Conservation (phyloP, 2,888 invertebrate species). For the Aphodius granarius region DNA sequence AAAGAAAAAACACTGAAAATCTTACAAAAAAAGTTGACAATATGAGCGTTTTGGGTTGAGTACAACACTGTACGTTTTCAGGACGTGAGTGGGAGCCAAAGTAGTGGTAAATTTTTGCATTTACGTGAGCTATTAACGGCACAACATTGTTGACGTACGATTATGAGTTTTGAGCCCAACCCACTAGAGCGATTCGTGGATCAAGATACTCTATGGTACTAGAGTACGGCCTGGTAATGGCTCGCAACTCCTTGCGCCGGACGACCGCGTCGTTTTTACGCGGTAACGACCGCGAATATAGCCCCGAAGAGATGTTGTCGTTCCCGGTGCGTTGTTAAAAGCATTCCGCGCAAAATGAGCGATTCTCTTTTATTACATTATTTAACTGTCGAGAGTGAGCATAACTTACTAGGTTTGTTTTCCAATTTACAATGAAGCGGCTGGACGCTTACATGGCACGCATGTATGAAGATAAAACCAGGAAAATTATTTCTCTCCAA, state of each 20-base stretch:
- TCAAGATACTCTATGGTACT: slow-evolving; percentile 14
- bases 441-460: background rate
- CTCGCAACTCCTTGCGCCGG: background rate
- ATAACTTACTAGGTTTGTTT: background rate
- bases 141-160: slow-evolving; percentile 28
- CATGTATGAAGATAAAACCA: background rate
- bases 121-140: slow-evolving; percentile 28
- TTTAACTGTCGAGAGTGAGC: background rate
- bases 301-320: slow-evolving; percentile 14
- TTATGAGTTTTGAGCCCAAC: slow-evolving; percentile 26
- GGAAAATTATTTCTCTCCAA: background rate
- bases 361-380: background rate
- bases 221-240: background rate
- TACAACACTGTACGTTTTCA: background rate
- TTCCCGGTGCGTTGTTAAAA: slow-evolving; percentile 4
- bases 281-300: background rate
- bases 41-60: background rate
- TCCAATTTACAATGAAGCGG: background rate
- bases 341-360: background rate
- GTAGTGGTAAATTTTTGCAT: slow-evolving; percentile 18
- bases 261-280: background rate
- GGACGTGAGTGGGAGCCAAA: background rate
- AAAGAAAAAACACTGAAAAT: too few species aligned
- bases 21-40: too few species aligned
- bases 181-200: slow-evolving; percentile 26